phyloP scores from a whole-genome alignment of 2,113 vertebrate species.

The Oceanites oceanicus region DNA sequence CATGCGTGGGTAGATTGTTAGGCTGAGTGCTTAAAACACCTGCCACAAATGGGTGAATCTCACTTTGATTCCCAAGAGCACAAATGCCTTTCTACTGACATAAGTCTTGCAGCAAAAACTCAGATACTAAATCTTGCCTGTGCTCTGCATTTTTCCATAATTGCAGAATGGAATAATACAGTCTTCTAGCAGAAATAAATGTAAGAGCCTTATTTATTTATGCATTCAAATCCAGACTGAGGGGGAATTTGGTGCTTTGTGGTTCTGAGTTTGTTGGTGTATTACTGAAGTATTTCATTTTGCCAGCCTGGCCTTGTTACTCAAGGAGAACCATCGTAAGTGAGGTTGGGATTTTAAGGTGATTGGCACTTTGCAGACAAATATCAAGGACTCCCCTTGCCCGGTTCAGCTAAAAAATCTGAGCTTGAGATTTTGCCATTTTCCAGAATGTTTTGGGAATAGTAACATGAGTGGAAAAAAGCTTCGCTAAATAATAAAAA shows the following conservation, averaged over 20 bases:
- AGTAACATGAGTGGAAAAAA: background rate
- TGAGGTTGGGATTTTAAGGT: background rate
- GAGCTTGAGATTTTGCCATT: background rate
- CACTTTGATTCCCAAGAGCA: conserved; percentile 55
- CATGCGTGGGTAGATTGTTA: conserved; percentile 43
- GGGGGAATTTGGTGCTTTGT: conserved; percentile 9
- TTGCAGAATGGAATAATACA: conserved; percentile 2
- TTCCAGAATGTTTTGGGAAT: background rate
- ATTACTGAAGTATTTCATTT: conserved; percentile 38
- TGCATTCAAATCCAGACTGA: conserved; percentile 24
- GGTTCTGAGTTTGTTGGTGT: background rate
- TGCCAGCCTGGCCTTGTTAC: background rate
- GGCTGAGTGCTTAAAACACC: conserved; percentile 53
- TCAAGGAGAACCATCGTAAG: background rate
- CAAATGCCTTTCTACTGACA: conserved; percentile 41
- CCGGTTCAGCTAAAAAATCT: background rate
- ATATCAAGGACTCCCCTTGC: background rate
- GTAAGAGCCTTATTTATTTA: background rate
- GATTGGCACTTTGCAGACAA: background rate
- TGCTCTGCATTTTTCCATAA: conserved; percentile 22
- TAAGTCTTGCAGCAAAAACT: conserved; percentile 6
- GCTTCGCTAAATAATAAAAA: background rate
- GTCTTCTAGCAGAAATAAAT: conserved; percentile 15
- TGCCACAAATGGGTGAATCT: conserved; percentile 62
- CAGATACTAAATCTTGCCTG: conserved; percentile 1